A percentile compares a stretch with the other conserved stretches of the same genome.
These are phyloP conservation scores for Edolisoma coerulescens DNA, from an alignment of 2,113 vertebrate species.

Conservation along the genomic window DNA sequence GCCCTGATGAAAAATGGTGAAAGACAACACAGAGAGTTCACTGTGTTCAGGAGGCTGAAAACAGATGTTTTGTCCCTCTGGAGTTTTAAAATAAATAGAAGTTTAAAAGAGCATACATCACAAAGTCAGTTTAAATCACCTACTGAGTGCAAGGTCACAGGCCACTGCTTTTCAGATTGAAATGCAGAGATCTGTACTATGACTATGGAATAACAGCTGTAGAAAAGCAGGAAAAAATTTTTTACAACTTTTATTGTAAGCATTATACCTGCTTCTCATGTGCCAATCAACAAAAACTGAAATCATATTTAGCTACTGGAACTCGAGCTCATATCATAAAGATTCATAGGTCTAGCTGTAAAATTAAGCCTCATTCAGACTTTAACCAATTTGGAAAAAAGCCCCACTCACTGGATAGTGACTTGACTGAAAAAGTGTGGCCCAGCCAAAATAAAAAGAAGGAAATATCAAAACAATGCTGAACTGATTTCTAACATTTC, in stretches of 20 bases:
- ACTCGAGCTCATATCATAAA: not conserved
- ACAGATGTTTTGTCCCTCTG: not conserved
- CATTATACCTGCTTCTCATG: not conserved
- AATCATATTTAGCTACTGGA: not conserved
- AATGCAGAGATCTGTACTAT: not conserved
- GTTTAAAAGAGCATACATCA: not conserved
- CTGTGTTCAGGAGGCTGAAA: not conserved
- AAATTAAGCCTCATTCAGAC: not conserved
- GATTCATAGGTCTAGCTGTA: not conserved
- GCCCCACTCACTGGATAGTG: fast-evolving
- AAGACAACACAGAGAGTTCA: not conserved
- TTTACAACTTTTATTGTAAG: not conserved
- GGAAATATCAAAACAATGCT: not conserved
- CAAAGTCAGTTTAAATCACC: not conserved
- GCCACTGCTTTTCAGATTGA: not conserved
- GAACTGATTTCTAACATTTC: not conserved
- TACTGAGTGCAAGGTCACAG: not conserved
- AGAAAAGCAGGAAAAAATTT: not conserved
- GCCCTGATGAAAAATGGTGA: not conserved
- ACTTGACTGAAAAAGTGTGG: not conserved
- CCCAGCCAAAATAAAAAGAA: not conserved
- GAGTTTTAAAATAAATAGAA: not conserved
- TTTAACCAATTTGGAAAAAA: not conserved
- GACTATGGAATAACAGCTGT: not conserved
- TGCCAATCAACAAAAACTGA: not conserved